A percentile compares a stretch with the other conserved stretches of the same genome.
phyloP scores from a whole-genome alignment of 2,888 invertebrate species.

The Acrobasis suavella region DNA sequence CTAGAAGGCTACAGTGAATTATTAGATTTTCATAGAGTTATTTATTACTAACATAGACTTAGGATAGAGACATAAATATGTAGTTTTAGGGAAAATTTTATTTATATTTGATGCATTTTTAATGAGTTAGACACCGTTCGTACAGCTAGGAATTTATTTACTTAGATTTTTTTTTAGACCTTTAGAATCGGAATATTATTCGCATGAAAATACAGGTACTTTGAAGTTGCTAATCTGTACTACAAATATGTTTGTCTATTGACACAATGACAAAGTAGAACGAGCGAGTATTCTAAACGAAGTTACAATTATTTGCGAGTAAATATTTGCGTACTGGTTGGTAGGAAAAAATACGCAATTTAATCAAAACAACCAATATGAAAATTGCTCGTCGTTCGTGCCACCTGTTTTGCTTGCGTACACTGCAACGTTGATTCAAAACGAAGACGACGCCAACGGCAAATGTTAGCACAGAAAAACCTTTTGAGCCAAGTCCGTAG shows the following conservation, averaged over 20 bases:
- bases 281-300: too few species aligned
- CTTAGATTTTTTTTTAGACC: too few species aligned
- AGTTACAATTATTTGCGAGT: too few species aligned
- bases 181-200: too few species aligned
- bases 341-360: slow-evolving; percentile 50
- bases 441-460: slow-evolving; percentile 60
- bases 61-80: background rate
- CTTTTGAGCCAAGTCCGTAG: slow-evolving; percentile 38
- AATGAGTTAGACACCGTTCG: background rate
- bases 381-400: slow-evolving; percentile 64
- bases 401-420: slow-evolving; percentile 76
- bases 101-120: background rate
- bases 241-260: too few species aligned
- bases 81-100: too few species aligned
- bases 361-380: slow-evolving; percentile 73
- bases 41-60: background rate
- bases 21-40: slow-evolving; percentile 8
- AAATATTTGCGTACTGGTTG: too few species aligned
- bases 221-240: too few species aligned
- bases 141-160: too few species aligned
- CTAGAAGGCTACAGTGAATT: slow-evolving; percentile 16
- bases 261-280: too few species aligned
- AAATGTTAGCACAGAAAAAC: slow-evolving; percentile 70
- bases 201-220: too few species aligned
- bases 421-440: slow-evolving; percentile 28